These are phyloP conservation scores for Therioaphis trifolii DNA, from an alignment of 2,888 invertebrate species.

Conservation along the genomic window DNA sequence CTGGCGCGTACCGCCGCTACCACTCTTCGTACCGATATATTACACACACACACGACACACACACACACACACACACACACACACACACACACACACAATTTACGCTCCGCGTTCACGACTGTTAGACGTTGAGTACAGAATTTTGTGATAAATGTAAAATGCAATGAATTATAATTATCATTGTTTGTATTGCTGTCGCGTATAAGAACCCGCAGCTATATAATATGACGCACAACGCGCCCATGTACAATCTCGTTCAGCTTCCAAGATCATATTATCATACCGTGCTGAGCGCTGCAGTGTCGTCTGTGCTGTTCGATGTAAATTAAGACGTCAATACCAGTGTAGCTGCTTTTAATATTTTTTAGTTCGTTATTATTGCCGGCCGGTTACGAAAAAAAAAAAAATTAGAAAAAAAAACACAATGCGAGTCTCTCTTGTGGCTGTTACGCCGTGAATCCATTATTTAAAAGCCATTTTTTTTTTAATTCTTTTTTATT, in stretches of 20 bases:
- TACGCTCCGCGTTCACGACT: not conserved
- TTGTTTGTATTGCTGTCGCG: no score
- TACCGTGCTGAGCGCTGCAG: not conserved
- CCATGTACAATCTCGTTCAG: not conserved
- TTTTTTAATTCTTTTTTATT: slow-evolving; percentile 30
- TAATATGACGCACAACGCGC: not conserved
- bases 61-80: no score
- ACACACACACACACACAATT: no score
- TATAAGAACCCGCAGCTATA: not conserved
- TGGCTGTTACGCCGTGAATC: slow-evolving; percentile 29
- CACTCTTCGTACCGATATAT: no score
- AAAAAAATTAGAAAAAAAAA: not conserved
- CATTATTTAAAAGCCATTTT: slow-evolving; percentile 45
- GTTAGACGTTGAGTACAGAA: not conserved
- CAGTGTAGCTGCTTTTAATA: not conserved
- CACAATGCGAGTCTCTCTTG: slow-evolving; percentile 19
- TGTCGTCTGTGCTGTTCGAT: not conserved
- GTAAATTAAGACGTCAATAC: slow-evolving; percentile 46
- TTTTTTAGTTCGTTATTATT: slow-evolving; percentile 19
- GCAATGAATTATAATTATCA: not conserved
- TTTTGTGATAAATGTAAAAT: no score
- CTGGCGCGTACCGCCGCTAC: no score
- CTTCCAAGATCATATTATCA: not conserved
- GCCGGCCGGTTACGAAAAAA: slow-evolving; percentile 7
- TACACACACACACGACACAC: no score